These are phyloP conservation scores for Pangasianodon gigas DNA, from an alignment of 2,113 vertebrate species.

Conservation along the genomic window DNA sequence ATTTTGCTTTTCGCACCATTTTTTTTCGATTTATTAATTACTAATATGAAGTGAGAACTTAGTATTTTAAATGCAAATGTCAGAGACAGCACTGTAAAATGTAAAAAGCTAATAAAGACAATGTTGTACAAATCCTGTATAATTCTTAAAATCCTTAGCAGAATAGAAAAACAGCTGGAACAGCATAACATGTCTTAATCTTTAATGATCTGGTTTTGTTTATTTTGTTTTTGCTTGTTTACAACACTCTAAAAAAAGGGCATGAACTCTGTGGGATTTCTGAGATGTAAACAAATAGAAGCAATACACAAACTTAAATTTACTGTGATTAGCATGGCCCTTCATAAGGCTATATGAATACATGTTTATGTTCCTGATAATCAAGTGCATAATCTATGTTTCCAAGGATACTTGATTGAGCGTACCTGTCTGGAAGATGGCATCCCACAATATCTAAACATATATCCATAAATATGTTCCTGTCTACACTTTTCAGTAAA, in stretches of 20 bases:
- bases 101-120: neutral
- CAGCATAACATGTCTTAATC: neutral
- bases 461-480: neutral
- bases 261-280: neutral
- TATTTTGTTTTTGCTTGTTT: slow-evolving; percentile 3
- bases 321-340: slow-evolving; percentile 2
- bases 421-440: neutral
- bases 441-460: neutral
- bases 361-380: neutral
- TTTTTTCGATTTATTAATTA: neutral
- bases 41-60: neutral
- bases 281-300: neutral
- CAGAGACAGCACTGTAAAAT: neutral
- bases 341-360: slow-evolving; percentile 19
- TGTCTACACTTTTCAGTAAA: neutral
- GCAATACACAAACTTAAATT: neutral
- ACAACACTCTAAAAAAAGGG: neutral
- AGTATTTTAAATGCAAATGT: neutral
- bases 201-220: neutral
- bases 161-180: neutral
- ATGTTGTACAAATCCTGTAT: neutral
- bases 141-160: neutral
- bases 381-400: neutral
- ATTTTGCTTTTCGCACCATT: neutral
- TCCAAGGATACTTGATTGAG: slow-evolving; percentile 22